phyloP scores from a whole-genome alignment of 2,888 invertebrate species.

The Linyphia triangularis region DNA sequence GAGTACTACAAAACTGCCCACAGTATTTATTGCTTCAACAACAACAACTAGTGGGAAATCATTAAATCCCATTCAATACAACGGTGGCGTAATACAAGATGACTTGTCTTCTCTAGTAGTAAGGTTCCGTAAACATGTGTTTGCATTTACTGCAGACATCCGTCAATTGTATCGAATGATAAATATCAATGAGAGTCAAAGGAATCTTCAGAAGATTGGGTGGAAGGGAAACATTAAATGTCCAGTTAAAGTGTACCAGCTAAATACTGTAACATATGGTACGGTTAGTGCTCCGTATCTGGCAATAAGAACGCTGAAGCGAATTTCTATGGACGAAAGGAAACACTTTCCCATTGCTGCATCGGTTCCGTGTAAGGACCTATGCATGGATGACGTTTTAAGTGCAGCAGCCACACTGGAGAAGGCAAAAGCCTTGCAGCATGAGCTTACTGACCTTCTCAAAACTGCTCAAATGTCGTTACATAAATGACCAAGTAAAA shows the following conservation, averaged over 20 bases:
- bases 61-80: too few species aligned
- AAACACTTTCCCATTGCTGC: slow-evolving; percentile 58
- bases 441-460: slow-evolving; percentile 65
- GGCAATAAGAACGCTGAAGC: slow-evolving; percentile 77
- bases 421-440: slow-evolving; percentile 9
- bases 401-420: slow-evolving; percentile 44
- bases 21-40: too few species aligned
- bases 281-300: too few species aligned
- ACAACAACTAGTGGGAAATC: too few species aligned
- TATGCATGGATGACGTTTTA: slow-evolving; percentile 78
- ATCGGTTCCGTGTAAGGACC: slow-evolving; percentile 77
- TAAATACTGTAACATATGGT: too few species aligned
- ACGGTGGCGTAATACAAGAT: too few species aligned
- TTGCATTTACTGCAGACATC: slow-evolving; percentile 79
- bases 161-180: slow-evolving; percentile 79
- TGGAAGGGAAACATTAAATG: slow-evolving; percentile 77
- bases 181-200: slow-evolving; percentile 76
- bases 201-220: slow-evolving; percentile 78
- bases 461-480: slow-evolving; percentile 3
- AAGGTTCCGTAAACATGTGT: too few species aligned
- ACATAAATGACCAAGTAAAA: slow-evolving; percentile 25
- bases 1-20: not conserved
- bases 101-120: too few species aligned
- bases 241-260: slow-evolving; percentile 72
- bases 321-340: slow-evolving; percentile 75